Evolutionary conservation across 2,797 vertebrate genomes (phyloP), one percentile per base, ranked within the genome.

Genomic region (Periophthalmus magnuspinnatus): DNA sequence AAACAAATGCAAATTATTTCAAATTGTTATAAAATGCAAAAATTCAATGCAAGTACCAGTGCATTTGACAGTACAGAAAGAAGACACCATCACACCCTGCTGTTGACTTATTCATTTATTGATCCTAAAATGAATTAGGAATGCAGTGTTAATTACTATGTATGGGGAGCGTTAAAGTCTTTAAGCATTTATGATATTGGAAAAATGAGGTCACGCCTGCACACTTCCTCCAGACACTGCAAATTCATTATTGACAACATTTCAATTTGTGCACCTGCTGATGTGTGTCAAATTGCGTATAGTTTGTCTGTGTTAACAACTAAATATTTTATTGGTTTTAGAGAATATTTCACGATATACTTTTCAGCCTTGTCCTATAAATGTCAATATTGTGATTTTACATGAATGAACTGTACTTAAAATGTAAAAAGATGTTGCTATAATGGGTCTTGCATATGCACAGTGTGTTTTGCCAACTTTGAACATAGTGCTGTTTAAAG

Each of bases 91-190:
- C 19, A 36, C n/a, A 6, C n/a, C 8, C 34, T 8, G n/a, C 32
- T 38, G 19, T 14, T 61, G 33, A 63, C 47, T 21, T 63, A 63
- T 56, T 55, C 61, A 63, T 47, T 45, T 63, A 63, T 63, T 63
- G 61, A 63, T 63, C 36, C 61, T 14, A 47, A 63, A 63, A 41
- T 21, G n/a, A 63, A 45, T 63, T 63, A 63, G 14, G 22, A 63
- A 63, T 63, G 38, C 61, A 63, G 61, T 28, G 61, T 63, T 63
- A 63, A 63, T 63, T 45, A 62, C 21, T 62, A 38, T 62, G 61
- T 45, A 63, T 47, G 0, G 13, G 38, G 38, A 65, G 45, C 50
- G 41, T 65, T 65, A 11, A 65, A 32, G 14, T 28, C 41, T 65
- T 65, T 48, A 65, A 50, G 45, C 45, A 48, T 65, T 65, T 50